Evolutionary conservation across 2,888 invertebrate genomes (phyloP).

Genomic region (Punctoribates punctum): DNA sequence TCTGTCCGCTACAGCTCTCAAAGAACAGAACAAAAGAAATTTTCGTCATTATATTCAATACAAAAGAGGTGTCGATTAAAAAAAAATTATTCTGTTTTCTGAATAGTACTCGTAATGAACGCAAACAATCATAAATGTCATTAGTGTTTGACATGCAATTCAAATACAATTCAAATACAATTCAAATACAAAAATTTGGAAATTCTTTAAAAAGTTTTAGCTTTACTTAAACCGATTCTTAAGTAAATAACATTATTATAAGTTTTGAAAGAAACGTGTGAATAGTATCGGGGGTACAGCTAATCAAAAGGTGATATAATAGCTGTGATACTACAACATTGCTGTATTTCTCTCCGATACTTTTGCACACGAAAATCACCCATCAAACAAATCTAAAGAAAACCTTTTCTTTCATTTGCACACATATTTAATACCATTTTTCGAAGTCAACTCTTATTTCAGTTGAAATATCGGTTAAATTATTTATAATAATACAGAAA

Average conservation of each 20-base stretch:
- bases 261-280: neutral
- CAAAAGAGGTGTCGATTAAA: neutral
- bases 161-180: neutral
- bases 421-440: neutral
- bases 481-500: neutral
- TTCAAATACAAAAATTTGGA: neutral
- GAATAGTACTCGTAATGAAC: neutral
- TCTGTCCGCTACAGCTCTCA: neutral
- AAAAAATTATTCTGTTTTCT: neutral
- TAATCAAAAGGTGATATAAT: conserved; percentile 32
- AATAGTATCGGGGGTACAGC: conserved; percentile 29
- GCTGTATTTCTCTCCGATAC: conserved; percentile 6
- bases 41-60: conserved; percentile 1
- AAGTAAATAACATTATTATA: neutral
- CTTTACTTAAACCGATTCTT: conserved; percentile 7
- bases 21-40: neutral
- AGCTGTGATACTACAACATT: conserved; percentile 39
- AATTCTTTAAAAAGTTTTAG: conserved; percentile 9
- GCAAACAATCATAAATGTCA: conserved; percentile 15
- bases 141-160: conserved; percentile 8
- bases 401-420: neutral
- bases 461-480: conserved; percentile 4
- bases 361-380: neutral
- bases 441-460: neutral
- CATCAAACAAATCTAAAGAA: neutral